Conservation (phyloP, 2,113 vertebrate species). For the Hemiscyllium ocellatum region DNA sequence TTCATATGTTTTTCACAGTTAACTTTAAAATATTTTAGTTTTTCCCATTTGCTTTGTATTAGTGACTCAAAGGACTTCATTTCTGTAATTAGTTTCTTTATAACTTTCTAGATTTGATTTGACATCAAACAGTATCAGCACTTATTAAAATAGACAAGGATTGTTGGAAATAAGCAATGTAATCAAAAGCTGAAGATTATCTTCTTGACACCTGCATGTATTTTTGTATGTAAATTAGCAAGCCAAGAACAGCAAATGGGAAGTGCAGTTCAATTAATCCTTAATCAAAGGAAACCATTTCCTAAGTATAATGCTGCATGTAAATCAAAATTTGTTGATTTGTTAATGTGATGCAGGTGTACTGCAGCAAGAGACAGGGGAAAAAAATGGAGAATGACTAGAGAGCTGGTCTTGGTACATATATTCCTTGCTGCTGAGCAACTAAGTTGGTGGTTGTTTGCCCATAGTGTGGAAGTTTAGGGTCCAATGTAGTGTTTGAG, state of each 20-base stretch:
- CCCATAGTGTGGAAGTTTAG: constrained; percentile 31
- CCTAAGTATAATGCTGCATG: neutral
- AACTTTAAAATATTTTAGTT: neutral
- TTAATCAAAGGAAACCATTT: neutral
- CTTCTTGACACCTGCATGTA: neutral
- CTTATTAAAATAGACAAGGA: neutral
- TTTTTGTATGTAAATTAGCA: neutral
- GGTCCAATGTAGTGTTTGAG: neutral
- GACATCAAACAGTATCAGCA: neutral
- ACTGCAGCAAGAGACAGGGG: neutral
- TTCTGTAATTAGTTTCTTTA: neutral
- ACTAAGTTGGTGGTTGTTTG: neutral
- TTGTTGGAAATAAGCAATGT: neutral
- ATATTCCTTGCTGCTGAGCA: neutral
- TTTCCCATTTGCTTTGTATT: neutral
- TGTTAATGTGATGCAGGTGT: constrained; percentile 8
- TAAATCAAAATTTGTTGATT: neutral
- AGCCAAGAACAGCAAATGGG: neutral
- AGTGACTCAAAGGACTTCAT: neutral
- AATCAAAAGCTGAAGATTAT: neutral
- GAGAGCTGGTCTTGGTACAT: neutral
- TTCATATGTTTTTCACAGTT: neutral
- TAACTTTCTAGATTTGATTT: neutral
- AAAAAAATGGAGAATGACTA: no score
- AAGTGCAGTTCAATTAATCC: neutral